Base-by-base conservation (phyloP, 2,797 vertebrate genomes). In the Sebastes hubbsi region DNA sequence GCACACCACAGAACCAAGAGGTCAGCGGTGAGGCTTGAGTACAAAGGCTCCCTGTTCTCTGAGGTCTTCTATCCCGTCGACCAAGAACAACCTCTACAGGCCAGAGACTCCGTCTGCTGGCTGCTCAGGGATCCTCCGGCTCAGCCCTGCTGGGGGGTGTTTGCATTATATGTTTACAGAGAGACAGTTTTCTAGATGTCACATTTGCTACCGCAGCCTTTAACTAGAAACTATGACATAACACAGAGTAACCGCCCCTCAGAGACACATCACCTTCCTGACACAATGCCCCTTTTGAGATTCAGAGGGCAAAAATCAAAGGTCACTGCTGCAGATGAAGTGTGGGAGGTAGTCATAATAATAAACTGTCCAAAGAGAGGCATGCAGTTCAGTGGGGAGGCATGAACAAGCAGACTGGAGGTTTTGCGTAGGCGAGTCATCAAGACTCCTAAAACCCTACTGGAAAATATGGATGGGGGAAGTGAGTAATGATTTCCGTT, bases 1-100 rank as follows among this genome's bases (percentile, higher is more conserved):
- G 84, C 52, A 25, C 55, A 62, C 84, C 85, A 52, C 81, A 66
- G 77, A 69, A 67, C 34, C 46, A 36, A 34, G 72, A 69, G 86
- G 77, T 75, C 72, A 75, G 38, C 2, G 11, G 55, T 46, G 54
- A 34, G 63, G 72, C 29, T 59, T 25, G 42, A 83, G 80, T 81
- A 92, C 85, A 92, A 85, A 90, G 80, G 11, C 22, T 30, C 82
- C 71, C 82, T 90, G 72, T 89, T 83, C 60, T 77, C 54, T 49
- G 65, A 58, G 68, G 68, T 67, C 52, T 68, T 87, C 67, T 54
- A 13, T 71, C 76, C 55, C 64, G 58, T 36, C 24, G 36, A 71
- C 55, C 42, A 74, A 77, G 59, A 80, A 71, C 42, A 32, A 74
- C 66, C 62, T 77, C 75, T 63, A 29, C 72, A 67, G 38, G 46